Evolutionary conservation across 2,888 invertebrate genomes (phyloP).

Genomic region (Cryptocephalus primarius): DNA sequence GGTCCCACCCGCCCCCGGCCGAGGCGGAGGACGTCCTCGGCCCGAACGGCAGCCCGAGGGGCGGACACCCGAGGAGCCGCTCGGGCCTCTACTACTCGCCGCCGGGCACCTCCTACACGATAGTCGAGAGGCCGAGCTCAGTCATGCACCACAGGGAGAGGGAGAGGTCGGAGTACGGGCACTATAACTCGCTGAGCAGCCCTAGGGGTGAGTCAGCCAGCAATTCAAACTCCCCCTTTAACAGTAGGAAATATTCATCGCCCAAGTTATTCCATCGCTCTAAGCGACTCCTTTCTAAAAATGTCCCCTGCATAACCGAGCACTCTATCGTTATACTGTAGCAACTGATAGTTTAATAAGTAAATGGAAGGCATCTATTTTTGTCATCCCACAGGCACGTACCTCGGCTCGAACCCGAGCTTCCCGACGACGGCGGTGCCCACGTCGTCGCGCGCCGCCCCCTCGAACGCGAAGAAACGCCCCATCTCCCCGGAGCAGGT

Average conservation of each 20-base stretch:
- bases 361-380: no score
- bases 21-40: conserved; percentile 48
- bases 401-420: conserved; percentile 56
- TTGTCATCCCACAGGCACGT: conserved; percentile 42
- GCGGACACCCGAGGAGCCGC: conserved; percentile 38
- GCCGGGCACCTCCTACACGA: conserved; percentile 81
- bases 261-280: no score
- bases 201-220: conserved; percentile 28
- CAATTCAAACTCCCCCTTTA: no score
- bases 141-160: conserved; percentile 41
- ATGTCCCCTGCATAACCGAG: no score
- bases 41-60: conserved; percentile 38
- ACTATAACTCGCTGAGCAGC: conserved; percentile 40
- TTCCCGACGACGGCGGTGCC: conserved; percentile 30
- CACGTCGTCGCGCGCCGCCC: conserved; percentile 18
- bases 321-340: no score
- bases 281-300: no score
- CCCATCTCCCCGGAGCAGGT: conserved; percentile 77
- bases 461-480: conserved; percentile 54
- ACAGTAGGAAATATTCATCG: no score
- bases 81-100: conserved; percentile 76
- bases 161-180: conserved; percentile 13
- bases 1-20: conserved; percentile 38
- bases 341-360: no score
- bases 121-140: conserved; percentile 69